Conservation (phyloP, 2,113 vertebrate genomes). For the Serinus canaria region DNA sequence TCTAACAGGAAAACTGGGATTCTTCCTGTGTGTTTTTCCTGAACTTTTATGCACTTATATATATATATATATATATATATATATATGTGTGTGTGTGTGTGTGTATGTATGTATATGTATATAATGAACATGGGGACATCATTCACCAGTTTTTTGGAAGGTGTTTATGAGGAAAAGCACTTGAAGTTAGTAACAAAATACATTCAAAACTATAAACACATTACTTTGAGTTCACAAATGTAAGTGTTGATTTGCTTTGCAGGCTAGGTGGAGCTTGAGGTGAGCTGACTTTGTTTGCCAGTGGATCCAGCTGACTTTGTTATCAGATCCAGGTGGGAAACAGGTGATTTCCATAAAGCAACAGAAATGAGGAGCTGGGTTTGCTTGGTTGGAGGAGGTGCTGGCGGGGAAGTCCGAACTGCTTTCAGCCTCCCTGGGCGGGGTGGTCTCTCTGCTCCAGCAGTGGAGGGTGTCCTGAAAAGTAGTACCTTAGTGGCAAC, state of each 20-base stretch:
- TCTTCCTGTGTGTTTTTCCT: background rate
- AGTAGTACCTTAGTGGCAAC: fast-evolving
- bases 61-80: fast-evolving
- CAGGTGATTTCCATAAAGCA: background rate
- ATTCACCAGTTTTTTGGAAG: background rate
- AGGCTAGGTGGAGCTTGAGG: background rate
- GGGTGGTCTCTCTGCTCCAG: background rate
- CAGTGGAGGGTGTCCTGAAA: fast-evolving
- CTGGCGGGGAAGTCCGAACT: fast-evolving
- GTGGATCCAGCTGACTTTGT: background rate
- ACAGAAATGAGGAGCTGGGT: fast-evolving
- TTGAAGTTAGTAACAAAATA: background rate
- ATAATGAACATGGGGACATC: background rate
- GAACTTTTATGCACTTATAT: background rate
- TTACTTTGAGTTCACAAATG: background rate
- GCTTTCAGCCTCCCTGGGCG: fast-evolving
- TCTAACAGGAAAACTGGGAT: background rate
- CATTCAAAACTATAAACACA: background rate
- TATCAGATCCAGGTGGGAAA: background rate
- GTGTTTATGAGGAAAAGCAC: background rate
- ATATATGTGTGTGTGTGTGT: fast-evolving
- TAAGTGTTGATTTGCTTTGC: background rate
- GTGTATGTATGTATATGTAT: fast-evolving
- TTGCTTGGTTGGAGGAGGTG: background rate
- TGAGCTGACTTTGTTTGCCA: background rate